Evolutionary conservation across 2,113 vertebrate species (phyloP).

Genomic region (Plecotus auritus): DNA sequence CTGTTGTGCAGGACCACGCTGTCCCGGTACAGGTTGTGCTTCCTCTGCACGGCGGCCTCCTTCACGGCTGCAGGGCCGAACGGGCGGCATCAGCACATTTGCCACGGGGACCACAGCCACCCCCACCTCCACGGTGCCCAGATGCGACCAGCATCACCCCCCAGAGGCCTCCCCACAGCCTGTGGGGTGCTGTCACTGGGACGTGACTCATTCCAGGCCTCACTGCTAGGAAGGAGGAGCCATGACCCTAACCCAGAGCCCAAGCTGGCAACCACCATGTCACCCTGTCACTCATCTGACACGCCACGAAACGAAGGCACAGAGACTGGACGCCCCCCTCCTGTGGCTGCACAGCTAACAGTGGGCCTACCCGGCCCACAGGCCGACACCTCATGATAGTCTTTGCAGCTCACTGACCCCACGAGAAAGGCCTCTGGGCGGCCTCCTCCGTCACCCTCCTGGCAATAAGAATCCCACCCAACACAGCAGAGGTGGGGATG

Average conservation of each 20-base stretch:
- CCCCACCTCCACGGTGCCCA: accelerated
- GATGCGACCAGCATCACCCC: accelerated
- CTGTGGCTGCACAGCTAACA: neutral
- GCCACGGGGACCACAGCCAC: accelerated
- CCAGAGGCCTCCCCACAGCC: neutral
- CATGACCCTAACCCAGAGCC: neutral
- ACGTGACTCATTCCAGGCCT: neutral
- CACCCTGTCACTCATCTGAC: neutral
- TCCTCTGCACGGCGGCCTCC: slow-evolving; percentile 93
- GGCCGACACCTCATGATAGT: accelerated
- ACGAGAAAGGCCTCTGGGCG: accelerated
- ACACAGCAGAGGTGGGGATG: accelerated
- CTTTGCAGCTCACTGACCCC: neutral
- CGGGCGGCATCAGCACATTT: accelerated
- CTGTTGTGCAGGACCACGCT: slow-evolving; percentile 94
- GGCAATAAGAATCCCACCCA: accelerated
- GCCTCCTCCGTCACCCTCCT: accelerated
- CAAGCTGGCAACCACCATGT: neutral
- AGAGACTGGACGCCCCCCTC: accelerated
- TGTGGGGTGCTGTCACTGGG: neutral
- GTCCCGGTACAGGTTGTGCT: slow-evolving; percentile 95
- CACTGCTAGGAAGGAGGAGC: neutral
- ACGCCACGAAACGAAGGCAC: neutral
- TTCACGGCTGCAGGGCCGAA: slow-evolving; percentile 88
- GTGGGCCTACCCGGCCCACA: neutral